Percentiles rank a stretch among this genome's conserved stretches.
Evolutionary conservation across 2,797 vertebrate species (phyloP).

Genomic region (Chloroceryle inda): DNA sequence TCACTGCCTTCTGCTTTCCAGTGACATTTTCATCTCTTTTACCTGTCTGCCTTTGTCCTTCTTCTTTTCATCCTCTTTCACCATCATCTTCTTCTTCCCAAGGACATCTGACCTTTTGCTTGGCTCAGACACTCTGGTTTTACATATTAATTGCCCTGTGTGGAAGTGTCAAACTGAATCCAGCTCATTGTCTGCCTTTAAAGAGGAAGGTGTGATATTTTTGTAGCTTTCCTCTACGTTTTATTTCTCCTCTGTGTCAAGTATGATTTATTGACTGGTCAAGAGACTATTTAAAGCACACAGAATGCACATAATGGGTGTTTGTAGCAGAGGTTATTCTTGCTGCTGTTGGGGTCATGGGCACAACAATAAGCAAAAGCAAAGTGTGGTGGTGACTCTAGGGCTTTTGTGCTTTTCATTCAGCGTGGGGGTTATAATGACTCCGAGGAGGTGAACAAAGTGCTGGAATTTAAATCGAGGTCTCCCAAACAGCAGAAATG

Average conservation of each 20-base stretch:
- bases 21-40: background rate
- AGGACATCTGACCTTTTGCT: background rate
- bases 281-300: slow-evolving; percentile 39
- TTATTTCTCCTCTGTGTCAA: slow-evolving; percentile 20
- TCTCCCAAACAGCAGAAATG: background rate
- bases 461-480: slow-evolving; percentile 15
- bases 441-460: background rate
- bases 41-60: background rate
- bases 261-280: slow-evolving; percentile 26
- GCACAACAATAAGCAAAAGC: background rate
- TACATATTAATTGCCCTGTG: background rate
- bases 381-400: background rate
- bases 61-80: background rate
- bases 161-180: background rate
- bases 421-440: background rate
- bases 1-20: background rate
- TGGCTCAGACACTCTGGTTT: background rate
- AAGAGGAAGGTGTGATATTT: background rate
- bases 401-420: slow-evolving; percentile 10
- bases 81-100: background rate
- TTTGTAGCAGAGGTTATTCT: slow-evolving; percentile 1
- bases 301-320: background rate
- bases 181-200: background rate
- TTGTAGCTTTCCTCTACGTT: background rate
- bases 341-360: background rate